Percentiles rank a stretch among this genome's conserved stretches.
These are phyloP conservation scores for Cariama cristata DNA, from an alignment of 2,113 vertebrate genomes.

Conservation along the genomic window DNA sequence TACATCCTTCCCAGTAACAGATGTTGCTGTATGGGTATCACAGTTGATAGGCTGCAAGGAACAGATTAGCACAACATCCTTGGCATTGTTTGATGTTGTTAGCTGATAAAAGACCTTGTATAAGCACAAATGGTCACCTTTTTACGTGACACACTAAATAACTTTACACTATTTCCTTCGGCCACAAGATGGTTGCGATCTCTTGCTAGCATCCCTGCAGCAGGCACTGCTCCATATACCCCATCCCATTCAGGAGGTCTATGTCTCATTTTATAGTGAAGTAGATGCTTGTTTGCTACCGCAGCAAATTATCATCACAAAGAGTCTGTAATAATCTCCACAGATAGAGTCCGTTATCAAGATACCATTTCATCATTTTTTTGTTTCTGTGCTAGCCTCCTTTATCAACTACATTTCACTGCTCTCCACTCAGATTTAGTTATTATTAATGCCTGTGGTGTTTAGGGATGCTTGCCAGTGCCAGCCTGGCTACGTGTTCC, in stretches of 20 bases:
- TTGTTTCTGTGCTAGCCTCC: background rate
- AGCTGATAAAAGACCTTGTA: background rate
- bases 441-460: background rate
- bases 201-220: background rate
- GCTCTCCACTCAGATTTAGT: background rate
- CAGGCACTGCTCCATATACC: background rate
- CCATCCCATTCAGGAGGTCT: background rate
- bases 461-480: background rate
- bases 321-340: background rate
- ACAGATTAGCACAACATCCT: background rate
- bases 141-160: background rate
- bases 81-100: background rate
- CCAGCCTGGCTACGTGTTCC: background rate
- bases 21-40: background rate
- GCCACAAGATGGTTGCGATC: background rate
- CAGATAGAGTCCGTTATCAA: background rate
- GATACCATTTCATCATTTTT: background rate
- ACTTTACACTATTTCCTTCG: background rate
- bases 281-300: background rate
- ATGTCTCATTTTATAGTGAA: background rate
- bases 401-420: background rate
- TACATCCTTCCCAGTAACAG: background rate
- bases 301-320: background rate
- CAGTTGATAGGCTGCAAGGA: background rate
- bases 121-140: background rate